Percentiles rank a stretch among this genome's conserved stretches.
Evolutionary conservation across 2,888 invertebrate genomes (phyloP).

Genomic region (Dysmachus trigonus): DNA sequence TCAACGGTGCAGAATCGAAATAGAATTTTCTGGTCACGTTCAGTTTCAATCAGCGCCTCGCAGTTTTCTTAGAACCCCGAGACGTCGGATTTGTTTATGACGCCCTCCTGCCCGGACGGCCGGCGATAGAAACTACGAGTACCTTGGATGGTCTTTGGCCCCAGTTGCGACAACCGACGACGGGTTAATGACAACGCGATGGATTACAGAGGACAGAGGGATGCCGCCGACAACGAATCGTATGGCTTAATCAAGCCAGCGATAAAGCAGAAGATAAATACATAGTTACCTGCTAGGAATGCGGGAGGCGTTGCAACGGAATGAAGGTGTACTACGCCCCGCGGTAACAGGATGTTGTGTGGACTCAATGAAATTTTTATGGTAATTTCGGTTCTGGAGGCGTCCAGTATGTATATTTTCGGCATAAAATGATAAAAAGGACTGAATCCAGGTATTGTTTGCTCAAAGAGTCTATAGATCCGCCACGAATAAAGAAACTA

Average conservation of each 20-base stretch:
- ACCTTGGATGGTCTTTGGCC: neutral
- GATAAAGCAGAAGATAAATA: neutral
- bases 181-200: neutral
- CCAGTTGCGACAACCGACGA: neutral
- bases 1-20: slow-evolving; percentile 44
- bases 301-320: neutral
- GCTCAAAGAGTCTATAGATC: neutral
- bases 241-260: neutral
- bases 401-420: neutral
- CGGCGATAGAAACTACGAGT: neutral
- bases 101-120: neutral
- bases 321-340: neutral
- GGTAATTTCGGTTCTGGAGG: neutral
- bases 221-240: neutral
- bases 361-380: slow-evolving; percentile 14
- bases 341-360: slow-evolving; percentile 12
- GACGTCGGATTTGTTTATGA: slow-evolving; percentile 20
- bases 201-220: neutral
- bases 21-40: slow-evolving; percentile 62
- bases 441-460: neutral
- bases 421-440: neutral
- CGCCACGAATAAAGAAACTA: no score
- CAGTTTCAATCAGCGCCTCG: slow-evolving; percentile 60
- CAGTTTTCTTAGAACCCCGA: slow-evolving; percentile 15
- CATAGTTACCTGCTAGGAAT: neutral